phyloP scores from a whole-genome alignment of 2,888 invertebrate genomes.

The Pyrrhosoma nymphula region DNA sequence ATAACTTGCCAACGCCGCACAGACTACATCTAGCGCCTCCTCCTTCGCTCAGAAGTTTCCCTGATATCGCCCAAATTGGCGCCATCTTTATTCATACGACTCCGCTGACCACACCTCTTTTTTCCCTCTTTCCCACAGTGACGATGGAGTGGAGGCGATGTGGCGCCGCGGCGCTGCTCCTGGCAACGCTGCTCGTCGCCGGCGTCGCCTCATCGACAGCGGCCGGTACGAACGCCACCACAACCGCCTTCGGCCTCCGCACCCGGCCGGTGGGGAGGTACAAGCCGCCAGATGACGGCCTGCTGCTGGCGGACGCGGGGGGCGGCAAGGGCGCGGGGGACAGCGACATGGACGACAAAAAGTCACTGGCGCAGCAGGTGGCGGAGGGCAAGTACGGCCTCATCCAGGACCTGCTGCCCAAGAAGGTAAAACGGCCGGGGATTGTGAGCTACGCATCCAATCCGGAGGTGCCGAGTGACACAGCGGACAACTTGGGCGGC shows the following conservation, averaged over 20 bases:
- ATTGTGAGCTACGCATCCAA: constrained; percentile 90
- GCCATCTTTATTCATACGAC: neutral
- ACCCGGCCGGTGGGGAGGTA: constrained; percentile 79
- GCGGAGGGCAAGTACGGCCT: constrained; percentile 94
- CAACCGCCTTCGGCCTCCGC: constrained; percentile 79
- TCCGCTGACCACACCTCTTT: neutral
- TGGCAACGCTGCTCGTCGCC: too few species aligned
- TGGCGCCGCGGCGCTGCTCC: neutral
- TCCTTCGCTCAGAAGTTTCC: too few species aligned
- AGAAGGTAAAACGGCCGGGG: constrained; percentile 86
- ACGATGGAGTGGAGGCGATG: neutral
- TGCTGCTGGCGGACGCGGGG: constrained; percentile 85
- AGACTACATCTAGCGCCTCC: too few species aligned
- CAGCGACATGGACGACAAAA: constrained; percentile 83
- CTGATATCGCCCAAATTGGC: too few species aligned
- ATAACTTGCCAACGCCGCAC: too few species aligned
- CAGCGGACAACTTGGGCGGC: constrained; percentile 88
- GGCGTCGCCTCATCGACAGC: too few species aligned
- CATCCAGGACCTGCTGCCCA: constrained; percentile 91
- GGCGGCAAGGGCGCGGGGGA: constrained; percentile 76
- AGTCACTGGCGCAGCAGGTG: constrained; percentile 93
- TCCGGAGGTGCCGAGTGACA: constrained; percentile 90
- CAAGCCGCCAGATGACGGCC: constrained; percentile 79
- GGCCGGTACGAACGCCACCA: constrained; percentile 70
- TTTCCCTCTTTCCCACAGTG: neutral